Evolutionary conservation across 2,888 invertebrate species (phyloP), one percentile per base, ranked within the genome.

Genomic region (Odontothrips loti): DNA sequence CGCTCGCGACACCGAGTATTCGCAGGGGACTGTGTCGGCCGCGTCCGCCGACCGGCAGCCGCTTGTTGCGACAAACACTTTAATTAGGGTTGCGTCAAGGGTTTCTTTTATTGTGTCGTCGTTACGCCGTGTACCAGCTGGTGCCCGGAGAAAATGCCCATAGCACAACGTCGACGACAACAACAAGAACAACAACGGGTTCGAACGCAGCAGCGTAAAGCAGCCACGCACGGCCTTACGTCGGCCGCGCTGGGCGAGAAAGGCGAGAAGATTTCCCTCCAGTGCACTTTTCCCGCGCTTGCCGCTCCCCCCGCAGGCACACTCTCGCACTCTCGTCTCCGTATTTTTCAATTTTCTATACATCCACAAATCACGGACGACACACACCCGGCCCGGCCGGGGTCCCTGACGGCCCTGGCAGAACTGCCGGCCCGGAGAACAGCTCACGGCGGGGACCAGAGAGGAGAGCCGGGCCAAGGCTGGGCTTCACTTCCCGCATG

Each of bases 261-360:
- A 11, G 17, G 58, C 58, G 58, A 43, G 34, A 20, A 20, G 58
- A 58, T 58, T 58, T 58, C 58, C 58, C 58, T 58, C 58, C 58
- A 58, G 58, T 58, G 58, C 58, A 58, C 58, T 58, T 58, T 20
- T 58, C 15, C 58, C 58, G 10, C 58, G 17, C 58, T 58, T 17
- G 58, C 4, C 58, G 58, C 58, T 58, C 20, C 17, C 58, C 58
- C 34, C 6, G 12, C 58, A 11, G 15, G 58, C 58, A 58, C 20
- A 58, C 58, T 17, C 58, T 58, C 27, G 23, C 27, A 12, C 68
- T 75, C 68, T 27, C 68, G 68, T 75, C 68, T 75, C 68, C 68
- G 68, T 75, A 75, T 75, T 75, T 75, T 75, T 75, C 68, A 75
- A 75, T 75, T 75, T 75, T 75, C 68, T 75, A 27, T 23, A 27